Conservation (phyloP, 2,888 invertebrate genomes). For the Deroplatys truncata region DNA sequence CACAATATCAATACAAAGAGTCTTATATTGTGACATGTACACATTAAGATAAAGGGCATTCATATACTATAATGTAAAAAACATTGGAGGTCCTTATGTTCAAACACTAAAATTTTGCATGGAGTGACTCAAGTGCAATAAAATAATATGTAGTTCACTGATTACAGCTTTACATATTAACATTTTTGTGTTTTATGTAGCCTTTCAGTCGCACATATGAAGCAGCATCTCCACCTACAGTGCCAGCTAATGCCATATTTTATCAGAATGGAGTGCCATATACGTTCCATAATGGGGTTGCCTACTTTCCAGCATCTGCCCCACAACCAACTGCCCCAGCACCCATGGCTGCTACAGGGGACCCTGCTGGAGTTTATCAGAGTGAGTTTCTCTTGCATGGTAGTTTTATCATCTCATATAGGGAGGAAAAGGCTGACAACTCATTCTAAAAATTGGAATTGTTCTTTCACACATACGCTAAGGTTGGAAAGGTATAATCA, state of each 20-base stretch:
- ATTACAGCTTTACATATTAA: too few species aligned
- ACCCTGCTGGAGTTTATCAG: constrained; percentile 11
- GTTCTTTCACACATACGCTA: too few species aligned
- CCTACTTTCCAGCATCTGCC: constrained; percentile 38
- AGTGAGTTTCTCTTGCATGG: not conserved
- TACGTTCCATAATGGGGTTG: constrained; percentile 47
- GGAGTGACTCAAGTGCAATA: too few species aligned
- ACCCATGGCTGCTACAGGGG: not conserved
- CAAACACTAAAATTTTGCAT: too few species aligned
- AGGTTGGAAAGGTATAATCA: too few species aligned
- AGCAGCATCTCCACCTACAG: constrained; percentile 49
- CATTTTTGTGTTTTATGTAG: constrained; percentile 23
- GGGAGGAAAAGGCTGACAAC: not conserved
- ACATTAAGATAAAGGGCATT: too few species aligned
- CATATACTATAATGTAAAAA: too few species aligned
- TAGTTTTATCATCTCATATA: not conserved
- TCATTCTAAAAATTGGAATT: too few species aligned
- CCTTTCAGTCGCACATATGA: constrained; percentile 53
- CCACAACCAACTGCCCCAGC: not conserved
- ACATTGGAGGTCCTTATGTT: too few species aligned
- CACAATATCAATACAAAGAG: too few species aligned
- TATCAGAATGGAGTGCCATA: constrained; percentile 50
- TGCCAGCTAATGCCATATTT: constrained; percentile 49
- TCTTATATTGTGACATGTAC: too few species aligned
- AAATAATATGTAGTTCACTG: too few species aligned